phyloP scores from a whole-genome alignment of 2,888 invertebrate species.

The Ceraclea dissimilis region DNA sequence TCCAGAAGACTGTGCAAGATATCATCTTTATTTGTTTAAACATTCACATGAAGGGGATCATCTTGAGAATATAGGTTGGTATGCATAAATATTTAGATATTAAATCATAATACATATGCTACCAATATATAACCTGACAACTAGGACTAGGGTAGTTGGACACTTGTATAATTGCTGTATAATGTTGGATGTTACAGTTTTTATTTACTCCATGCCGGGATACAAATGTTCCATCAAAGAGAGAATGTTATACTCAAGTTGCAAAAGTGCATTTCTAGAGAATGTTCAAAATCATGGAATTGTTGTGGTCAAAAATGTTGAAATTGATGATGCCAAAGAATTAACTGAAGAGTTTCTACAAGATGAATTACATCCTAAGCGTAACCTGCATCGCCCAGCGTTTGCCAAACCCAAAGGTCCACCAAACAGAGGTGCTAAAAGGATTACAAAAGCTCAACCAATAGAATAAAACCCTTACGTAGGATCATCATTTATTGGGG shows the following conservation, averaged over 20 bases:
- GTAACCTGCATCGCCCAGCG: slow-evolving; percentile 78
- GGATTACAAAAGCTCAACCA: slow-evolving; percentile 66
- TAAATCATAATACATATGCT: not conserved
- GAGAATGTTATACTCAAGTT: slow-evolving; percentile 97
- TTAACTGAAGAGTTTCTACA: slow-evolving; percentile 83
- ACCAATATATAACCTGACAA: too few relatives aligned
- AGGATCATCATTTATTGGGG: too few relatives aligned
- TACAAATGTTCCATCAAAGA: slow-evolving; percentile 94
- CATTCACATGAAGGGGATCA: slow-evolving; percentile 92
- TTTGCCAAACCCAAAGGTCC: slow-evolving; percentile 98
- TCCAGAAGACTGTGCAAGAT: slow-evolving; percentile 79
- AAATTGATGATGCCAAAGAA: slow-evolving; percentile 85
- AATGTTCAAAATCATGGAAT: slow-evolving; percentile 72
- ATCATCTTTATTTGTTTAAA: slow-evolving; percentile 85
- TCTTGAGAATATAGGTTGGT: slow-evolving; percentile 69
- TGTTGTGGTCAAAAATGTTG: slow-evolving; percentile 83
- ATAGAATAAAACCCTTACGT: slow-evolving; percentile 33
- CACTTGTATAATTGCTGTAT: too few relatives aligned
- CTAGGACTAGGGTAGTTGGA: too few relatives aligned
- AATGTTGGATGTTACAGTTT: slow-evolving; percentile 69
- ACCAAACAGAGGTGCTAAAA: slow-evolving; percentile 83
- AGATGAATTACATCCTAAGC: slow-evolving; percentile 91
- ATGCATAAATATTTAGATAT: not conserved
- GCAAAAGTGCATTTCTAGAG: slow-evolving; percentile 86
- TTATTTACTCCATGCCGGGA: slow-evolving; percentile 98